Evolutionary conservation across 2,797 vertebrate genomes (phyloP), one percentile per base, ranked within the genome.

Genomic region (Notolabrus celidotus): DNA sequence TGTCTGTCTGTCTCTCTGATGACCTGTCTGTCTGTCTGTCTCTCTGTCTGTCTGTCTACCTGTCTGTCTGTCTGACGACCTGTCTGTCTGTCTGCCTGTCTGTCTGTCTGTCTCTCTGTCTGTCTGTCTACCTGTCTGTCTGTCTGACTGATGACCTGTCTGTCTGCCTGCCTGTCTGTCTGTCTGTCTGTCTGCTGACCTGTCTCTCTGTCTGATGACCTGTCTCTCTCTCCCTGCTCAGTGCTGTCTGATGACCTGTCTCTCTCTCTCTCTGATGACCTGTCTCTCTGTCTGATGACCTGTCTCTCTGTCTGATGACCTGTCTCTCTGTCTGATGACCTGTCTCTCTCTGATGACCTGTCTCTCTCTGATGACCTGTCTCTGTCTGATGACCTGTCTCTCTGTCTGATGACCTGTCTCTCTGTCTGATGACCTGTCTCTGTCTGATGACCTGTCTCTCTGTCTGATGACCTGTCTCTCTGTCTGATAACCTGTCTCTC

Each of bases 121-220:
- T n/a, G n/a, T n/a, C n/a, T n/a, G 29, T 31, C 29, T 31, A 31
- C 29, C 29, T 31, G 29, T 31, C 29, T 31, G 4, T 31, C 29
- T n/a, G n/a, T 31, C 29, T 31, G 3, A n/a, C n/a, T n/a, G n/a
- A n/a, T n/a, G n/a, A n/a, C n/a, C n/a, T n/a, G n/a, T 3, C 29
- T 31, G 1, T 31, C 29, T 7, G 6, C 16, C 49, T 36, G 47
- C 33, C 55, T 54, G 43, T 52, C 50, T n/a, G 27, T 4, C 22
- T 38, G 36, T 43, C 51, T 56, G 16, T 54, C 31, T 52, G 47
- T 38, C 33, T 66, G 33, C n/a, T n/a, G n/a, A n/a, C n/a, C n/a
- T n/a, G n/a, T n/a, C n/a, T n/a, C n/a, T n/a, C n/a, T n/a, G n/a
- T n/a, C n/a, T n/a, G n/a, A n/a, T n/a, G n/a, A n/a, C n/a, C n/a